Base-by-base conservation (phyloP, 2,113 vertebrate genomes). In the Urocitellus parryii region DNA sequence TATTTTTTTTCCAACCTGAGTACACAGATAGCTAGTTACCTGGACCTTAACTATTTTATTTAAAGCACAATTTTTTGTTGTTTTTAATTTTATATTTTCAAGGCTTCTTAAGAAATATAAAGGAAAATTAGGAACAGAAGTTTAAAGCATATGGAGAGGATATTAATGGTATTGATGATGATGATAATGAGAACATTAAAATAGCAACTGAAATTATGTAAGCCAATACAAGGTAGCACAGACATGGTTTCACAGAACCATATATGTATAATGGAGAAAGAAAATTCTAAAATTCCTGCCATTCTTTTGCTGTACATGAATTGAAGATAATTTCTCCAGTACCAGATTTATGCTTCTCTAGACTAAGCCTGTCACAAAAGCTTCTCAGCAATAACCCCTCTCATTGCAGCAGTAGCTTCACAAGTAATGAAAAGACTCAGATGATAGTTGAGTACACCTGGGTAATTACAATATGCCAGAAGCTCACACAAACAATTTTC, bases 381-480 rank as follows among this genome's bases (percentile, higher is more conserved):
- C 42, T 94, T 58, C 67, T 79, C 65, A 82, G n/a, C 85, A 87
- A 70, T 1, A 61, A 74, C n/a, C n/a, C 17, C 13, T 92, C 53
- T 22, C 39, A 29, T 5, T 77, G 61, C 12, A 85, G 39, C 74
- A 87, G 85, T 45, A 13, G 42, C 37, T 42, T 22, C 16, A 67
- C 17, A 34, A 34, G 20, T 80, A 92, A 92, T 53, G 42, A 88
- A 85, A 96, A 97, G 76, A 80, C 25, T 88, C 20, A n/a, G 25
- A 51, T 77, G 65, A 68, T 14, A 78, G 72, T 18, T 51, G 58
- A 85, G 77, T 72, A 92, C 18, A 88, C n/a, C 29, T 81, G 37
- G 88, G 65, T 81, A 93, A 74, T 92, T 90, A 65, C 25, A 56
- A 34, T 9, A 82, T 24, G 32, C 5, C 27, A 76, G 90, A 58